A percentile compares a stretch with the other conserved stretches of the same genome.
Evolutionary conservation across 2,797 vertebrate species (phyloP).

Genomic region (Caiman crocodilus): DNA sequence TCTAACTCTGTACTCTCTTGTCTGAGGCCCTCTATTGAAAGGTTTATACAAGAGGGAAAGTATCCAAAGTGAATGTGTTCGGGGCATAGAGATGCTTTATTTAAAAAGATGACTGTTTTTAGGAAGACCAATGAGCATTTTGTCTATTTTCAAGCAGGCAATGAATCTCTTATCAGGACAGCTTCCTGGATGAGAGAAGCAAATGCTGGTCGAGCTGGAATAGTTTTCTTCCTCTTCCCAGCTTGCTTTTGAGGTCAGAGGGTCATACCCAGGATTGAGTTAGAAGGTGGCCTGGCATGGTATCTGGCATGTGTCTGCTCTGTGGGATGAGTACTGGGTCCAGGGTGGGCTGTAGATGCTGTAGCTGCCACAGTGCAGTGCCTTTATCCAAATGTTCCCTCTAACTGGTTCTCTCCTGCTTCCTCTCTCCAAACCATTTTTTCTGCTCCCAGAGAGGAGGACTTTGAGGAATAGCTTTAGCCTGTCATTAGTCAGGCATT

Average conservation of each 20-base stretch:
- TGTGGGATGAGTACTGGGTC: not conserved
- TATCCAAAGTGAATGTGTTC: not conserved
- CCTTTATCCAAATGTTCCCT: not conserved
- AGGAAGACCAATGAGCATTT: conserved; percentile 15
- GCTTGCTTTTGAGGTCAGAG: conserved; percentile 19
- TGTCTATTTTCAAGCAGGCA: conserved; percentile 51
- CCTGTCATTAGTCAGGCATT: too few species aligned
- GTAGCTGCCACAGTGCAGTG: not conserved
- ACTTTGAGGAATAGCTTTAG: not conserved
- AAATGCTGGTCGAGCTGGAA: conserved; percentile 28
- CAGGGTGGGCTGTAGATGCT: not conserved
- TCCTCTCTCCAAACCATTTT: not conserved
- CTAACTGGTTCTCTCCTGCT: not conserved
- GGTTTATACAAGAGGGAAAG: not conserved
- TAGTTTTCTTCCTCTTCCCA: not conserved
- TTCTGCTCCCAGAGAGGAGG: not conserved
- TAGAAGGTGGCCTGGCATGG: not conserved
- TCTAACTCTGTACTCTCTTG: not conserved
- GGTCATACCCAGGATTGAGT: not conserved
- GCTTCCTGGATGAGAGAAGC: conserved; percentile 26
- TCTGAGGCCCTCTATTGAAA: not conserved
- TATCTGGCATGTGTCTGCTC: conserved; percentile 20
- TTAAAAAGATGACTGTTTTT: conserved; percentile 40
- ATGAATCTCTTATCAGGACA: conserved; percentile 40
- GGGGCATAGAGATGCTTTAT: not conserved